These are phyloP conservation scores for Lordiphosa collinella DNA, from an alignment of 1,140 invertebrate species.

Conservation along the genomic window DNA sequence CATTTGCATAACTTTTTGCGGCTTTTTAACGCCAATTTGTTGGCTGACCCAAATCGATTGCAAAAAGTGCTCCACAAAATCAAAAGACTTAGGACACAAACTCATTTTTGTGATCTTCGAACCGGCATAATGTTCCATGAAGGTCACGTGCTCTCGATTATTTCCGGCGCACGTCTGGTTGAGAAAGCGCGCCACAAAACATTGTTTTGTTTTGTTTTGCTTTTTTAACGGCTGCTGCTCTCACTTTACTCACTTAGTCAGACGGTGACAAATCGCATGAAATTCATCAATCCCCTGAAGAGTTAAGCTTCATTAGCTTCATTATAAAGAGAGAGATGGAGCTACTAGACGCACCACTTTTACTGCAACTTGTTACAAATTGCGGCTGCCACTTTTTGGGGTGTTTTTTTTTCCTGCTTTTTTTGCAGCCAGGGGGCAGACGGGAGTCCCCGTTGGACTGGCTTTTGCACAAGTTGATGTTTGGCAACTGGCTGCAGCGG, in stretches of 20 bases:
- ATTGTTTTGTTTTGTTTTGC: slow-evolving; percentile 1
- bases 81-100: no score
- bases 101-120: no score
- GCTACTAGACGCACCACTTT: slow-evolving; percentile 42
- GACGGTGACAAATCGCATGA: slow-evolving; percentile 30
- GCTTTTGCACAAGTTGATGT: slow-evolving; percentile 27
- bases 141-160: slow-evolving; percentile 18
- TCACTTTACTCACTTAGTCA: slow-evolving; percentile 53
- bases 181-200: slow-evolving; percentile 22
- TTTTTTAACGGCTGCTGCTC: slow-evolving; percentile 18
- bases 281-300: slow-evolving; percentile 19
- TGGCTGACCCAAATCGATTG: no score
- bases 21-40: no score
- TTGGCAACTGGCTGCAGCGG: slow-evolving; percentile 12
- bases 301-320: background rate
- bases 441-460: slow-evolving; percentile 16
- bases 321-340: slow-evolving; percentile 8
- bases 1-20: no score
- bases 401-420: slow-evolving; percentile 17
- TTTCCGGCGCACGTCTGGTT: slow-evolving; percentile 27
- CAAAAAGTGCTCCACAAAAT: no score
- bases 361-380: slow-evolving; percentile 56
- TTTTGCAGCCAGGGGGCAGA: slow-evolving; percentile 1
- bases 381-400: slow-evolving; percentile 22
- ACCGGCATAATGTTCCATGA: background rate